Evolutionary conservation across 2,888 invertebrate species (phyloP).

Genomic region (Tenthredo livida): DNA sequence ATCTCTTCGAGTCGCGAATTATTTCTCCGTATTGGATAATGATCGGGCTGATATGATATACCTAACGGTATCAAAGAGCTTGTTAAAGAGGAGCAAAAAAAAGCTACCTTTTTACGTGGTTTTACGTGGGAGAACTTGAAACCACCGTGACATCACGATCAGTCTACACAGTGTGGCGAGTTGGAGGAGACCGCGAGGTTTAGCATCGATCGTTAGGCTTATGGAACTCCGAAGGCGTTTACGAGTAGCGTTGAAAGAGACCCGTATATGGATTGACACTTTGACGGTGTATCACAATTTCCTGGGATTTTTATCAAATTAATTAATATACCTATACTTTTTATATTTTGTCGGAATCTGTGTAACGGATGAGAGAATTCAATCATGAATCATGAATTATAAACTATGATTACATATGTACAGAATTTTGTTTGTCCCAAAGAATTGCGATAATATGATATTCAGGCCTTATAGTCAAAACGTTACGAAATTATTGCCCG

Average conservation of each 20-base stretch:
- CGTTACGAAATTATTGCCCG: conserved; percentile 17
- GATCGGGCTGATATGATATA: neutral
- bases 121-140: conserved; percentile 39
- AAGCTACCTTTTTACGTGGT: neutral
- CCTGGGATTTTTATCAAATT: neutral
- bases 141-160: conserved; percentile 26
- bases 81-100: neutral
- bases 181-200: neutral
- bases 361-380: neutral
- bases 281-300: neutral
- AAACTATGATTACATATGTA: neutral
- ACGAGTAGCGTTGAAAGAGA: neutral
- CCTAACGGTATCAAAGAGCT: conserved; percentile 5
- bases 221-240: conserved; percentile 20
- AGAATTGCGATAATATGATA: neutral
- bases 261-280: conserved; percentile 17
- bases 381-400: neutral
- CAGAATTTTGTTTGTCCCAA: neutral
- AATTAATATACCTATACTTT: neutral
- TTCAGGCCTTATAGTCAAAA: neutral
- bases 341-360: neutral
- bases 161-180: neutral
- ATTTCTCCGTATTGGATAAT: neutral
- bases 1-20: neutral
- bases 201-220: neutral